Evolutionary conservation across 1,140 invertebrate species (phyloP).

Genomic region (Drosophila parvula): DNA sequence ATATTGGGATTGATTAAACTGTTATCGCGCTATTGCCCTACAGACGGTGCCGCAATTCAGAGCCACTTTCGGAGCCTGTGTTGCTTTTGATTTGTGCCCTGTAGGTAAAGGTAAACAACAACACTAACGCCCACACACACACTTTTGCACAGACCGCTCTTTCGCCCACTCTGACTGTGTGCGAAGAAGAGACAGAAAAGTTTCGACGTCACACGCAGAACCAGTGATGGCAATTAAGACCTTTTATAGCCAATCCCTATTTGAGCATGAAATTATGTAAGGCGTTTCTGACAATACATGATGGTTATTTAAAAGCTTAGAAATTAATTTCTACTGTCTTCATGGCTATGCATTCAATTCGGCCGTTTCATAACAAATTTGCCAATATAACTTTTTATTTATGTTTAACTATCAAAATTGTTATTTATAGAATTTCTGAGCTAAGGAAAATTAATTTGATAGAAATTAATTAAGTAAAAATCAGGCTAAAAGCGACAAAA

Average conservation of each 20-base stretch:
- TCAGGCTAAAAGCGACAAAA: no score
- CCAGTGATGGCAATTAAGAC: background rate
- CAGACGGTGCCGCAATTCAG: background rate
- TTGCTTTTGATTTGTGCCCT: constrained; percentile 1
- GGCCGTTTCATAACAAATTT: no score
- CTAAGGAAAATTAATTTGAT: no score
- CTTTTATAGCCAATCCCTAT: background rate
- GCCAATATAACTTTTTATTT: no score
- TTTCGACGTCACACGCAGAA: constrained; percentile 33
- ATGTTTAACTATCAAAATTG: no score
- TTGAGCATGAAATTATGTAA: no score
- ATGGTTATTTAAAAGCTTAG: no score
- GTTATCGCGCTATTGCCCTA: background rate
- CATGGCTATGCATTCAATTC: no score
- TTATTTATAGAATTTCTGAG: no score
- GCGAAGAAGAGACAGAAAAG: background rate
- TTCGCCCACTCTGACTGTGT: constrained; percentile 1
- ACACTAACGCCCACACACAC: constrained; percentile 22
- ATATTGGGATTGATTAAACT: constrained; percentile 1
- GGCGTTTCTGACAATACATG: background rate
- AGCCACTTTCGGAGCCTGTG: background rate
- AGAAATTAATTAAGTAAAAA: no score
- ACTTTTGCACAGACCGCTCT: background rate
- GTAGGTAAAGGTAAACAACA: constrained; percentile 11
- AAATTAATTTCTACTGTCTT: no score